phyloP scores from a whole-genome alignment of 2,113 vertebrate genomes.

The Copsychus sechellarum region DNA sequence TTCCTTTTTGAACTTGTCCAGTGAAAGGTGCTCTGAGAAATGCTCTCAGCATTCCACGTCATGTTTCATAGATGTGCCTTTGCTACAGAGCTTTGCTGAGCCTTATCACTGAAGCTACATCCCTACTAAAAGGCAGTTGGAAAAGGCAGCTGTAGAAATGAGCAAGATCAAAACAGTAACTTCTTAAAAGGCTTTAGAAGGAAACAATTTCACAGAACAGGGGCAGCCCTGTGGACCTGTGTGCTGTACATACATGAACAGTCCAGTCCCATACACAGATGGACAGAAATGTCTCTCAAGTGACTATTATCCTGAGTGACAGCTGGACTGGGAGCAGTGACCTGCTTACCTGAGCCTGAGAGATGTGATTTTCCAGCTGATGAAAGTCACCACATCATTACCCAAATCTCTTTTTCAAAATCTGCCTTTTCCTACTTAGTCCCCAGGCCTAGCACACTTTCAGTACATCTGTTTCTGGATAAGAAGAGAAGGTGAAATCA shows the following conservation, averaged over 20 bases:
- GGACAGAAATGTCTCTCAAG: background rate
- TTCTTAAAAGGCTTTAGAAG: background rate
- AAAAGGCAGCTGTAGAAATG: background rate
- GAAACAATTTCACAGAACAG: background rate
- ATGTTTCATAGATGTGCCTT: background rate
- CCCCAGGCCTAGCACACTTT: background rate
- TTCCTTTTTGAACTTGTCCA: background rate
- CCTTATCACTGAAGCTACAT: background rate
- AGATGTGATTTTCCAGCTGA: background rate
- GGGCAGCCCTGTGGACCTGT: background rate
- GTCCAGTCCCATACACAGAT: background rate
- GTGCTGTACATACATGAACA: background rate
- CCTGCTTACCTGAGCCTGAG: background rate
- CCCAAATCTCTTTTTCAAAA: background rate
- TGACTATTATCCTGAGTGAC: background rate
- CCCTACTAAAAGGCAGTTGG: background rate
- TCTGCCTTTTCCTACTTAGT: background rate
- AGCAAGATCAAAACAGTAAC: background rate
- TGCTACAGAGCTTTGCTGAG: background rate
- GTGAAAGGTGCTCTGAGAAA: background rate
- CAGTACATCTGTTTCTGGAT: background rate
- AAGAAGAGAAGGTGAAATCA: background rate
- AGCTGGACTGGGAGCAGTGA: background rate
- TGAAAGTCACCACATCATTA: background rate
- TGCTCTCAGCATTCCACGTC: background rate